A percentile compares a stretch with the other conserved stretches of the same genome.
Conservation (phyloP, 2,888 invertebrate genomes). For the Hydropsyche betteni region DNA sequence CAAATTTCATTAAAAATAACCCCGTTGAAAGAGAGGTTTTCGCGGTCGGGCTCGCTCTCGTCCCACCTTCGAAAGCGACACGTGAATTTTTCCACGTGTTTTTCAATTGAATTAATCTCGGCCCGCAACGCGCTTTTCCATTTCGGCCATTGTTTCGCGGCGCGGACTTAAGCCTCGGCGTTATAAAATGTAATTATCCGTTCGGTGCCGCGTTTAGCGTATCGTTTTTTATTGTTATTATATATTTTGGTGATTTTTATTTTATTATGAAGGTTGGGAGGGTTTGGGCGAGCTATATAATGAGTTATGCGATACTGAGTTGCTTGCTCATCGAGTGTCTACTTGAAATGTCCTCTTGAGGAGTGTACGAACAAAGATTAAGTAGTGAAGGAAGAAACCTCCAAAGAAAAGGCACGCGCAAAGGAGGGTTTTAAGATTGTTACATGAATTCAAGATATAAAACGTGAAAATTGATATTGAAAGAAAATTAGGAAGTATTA, state of each 20-base stretch:
- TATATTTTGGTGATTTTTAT: background rate
- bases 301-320: constrained; percentile 39
- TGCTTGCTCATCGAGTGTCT: constrained; percentile 41
- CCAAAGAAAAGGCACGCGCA: constrained; percentile 13
- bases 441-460: no score
- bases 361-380: constrained; percentile 43
- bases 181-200: constrained; percentile 23
- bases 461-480: no score
- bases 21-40: constrained; percentile 5
- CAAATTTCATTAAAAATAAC: constrained; percentile 39
- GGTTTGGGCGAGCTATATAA: constrained; percentile 12
- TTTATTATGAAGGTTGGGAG: background rate
- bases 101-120: constrained; percentile 27
- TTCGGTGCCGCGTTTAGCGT: background rate
- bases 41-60: background rate
- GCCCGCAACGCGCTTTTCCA: background rate
- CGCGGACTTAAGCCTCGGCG: background rate
- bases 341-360: constrained; percentile 28
- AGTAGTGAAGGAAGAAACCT: constrained; percentile 32
- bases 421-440: no score
- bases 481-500: no score
- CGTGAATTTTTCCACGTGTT: constrained; percentile 16
- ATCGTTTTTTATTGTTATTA: background rate
- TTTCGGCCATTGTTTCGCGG: constrained; percentile 7
- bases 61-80: background rate